Evolutionary conservation across 1,140 invertebrate genomes (phyloP).

Genomic region (Zaprionus lachaisei): DNA sequence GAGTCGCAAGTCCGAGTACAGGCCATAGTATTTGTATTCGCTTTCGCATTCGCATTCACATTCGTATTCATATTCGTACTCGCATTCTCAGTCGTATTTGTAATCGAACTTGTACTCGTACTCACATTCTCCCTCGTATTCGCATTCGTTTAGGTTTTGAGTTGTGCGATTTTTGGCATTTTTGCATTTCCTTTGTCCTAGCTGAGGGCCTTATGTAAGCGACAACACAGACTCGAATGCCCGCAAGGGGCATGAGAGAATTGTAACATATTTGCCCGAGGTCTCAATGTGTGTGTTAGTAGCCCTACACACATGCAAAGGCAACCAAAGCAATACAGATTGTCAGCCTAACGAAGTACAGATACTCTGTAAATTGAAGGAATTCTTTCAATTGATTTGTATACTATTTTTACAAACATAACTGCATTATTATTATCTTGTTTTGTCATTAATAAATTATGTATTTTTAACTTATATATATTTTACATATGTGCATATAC

Average conservation of each 20-base stretch:
- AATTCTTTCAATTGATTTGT: not conserved
- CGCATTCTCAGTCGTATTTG: constrained; percentile 2
- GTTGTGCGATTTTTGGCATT: constrained; percentile 83
- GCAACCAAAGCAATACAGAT: constrained; percentile 31
- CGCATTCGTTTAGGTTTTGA: constrained; percentile 49
- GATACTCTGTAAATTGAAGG: constrained; percentile 10
- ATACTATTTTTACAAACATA: too few species aligned
- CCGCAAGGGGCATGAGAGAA: constrained; percentile 63
- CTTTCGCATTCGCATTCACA: constrained; percentile 1
- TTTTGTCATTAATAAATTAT: too few species aligned
- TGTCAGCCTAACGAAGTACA: not conserved
- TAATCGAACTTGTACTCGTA: constrained; percentile 13
- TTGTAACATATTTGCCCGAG: constrained; percentile 71
- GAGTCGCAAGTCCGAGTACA: not conserved
- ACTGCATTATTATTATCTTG: too few species aligned
- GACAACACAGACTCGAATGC: constrained; percentile 51
- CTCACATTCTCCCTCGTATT: constrained; percentile 48
- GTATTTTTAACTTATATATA: too few species aligned
- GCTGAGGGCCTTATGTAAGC: constrained; percentile 71
- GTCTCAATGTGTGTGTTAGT: constrained; percentile 52
- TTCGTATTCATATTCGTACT: constrained; percentile 10
- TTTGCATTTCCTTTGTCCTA: constrained; percentile 80
- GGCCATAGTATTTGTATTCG: constrained; percentile 12
- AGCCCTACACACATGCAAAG: constrained; percentile 38
- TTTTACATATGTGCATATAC: too few species aligned